A percentile compares a stretch with the other conserved stretches of the same genome.
These are phyloP conservation scores for Eufriesea mexicana DNA, from an alignment of 1,140 invertebrate species.

Conservation along the genomic window DNA sequence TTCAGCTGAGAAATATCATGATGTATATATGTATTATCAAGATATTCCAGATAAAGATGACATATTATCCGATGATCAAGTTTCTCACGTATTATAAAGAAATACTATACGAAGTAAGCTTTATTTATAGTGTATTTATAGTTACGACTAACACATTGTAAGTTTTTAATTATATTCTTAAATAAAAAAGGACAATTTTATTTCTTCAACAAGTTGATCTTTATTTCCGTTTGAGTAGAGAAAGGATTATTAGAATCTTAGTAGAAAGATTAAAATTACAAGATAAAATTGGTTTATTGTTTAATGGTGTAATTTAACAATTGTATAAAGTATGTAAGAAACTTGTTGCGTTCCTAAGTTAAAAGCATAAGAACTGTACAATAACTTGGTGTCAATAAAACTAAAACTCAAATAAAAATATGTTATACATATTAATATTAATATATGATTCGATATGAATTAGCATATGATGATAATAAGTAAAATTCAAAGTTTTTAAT, in stretches of 20 bases:
- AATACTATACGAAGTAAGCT: not conserved
- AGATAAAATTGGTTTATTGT: conserved; percentile 50
- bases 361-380: conserved; percentile 47
- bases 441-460: not conserved
- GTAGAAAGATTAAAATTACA: not conserved
- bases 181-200: not conserved
- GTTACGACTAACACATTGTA: conserved; percentile 1
- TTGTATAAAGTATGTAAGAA: conserved; percentile 65
- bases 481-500: not conserved
- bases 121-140: not conserved
- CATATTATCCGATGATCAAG: conserved; percentile 64
- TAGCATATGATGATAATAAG: conserved; percentile 1
- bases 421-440: not conserved
- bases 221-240: not conserved
- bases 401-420: conserved; percentile 11
- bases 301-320: conserved; percentile 60
- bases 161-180: not conserved
- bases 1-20: not conserved
- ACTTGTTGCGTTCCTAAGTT: conserved; percentile 55
- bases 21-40: conserved; percentile 47
- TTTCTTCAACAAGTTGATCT: too few relatives aligned
- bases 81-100: conserved; percentile 46
- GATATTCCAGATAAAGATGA: conserved; percentile 36
- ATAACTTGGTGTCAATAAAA: conserved; percentile 30
- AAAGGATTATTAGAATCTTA: not conserved